phyloP scores from a whole-genome alignment of 2,113 vertebrate genomes.

The Sylvilagus bachmani region DNA sequence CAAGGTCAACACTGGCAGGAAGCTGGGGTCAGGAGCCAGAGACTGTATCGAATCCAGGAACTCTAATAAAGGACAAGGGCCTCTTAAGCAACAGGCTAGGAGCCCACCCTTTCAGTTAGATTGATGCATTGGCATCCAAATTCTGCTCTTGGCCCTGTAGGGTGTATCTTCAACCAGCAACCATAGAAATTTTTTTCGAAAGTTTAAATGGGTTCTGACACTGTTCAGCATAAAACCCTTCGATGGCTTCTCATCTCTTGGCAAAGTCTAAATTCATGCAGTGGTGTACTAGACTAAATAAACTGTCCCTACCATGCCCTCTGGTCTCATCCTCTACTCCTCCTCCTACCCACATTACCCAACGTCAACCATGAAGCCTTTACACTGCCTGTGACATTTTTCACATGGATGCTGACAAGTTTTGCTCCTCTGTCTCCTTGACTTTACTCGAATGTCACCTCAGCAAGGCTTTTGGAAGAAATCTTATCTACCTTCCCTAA shows the following conservation, averaged over 20 bases:
- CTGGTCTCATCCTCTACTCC: not conserved
- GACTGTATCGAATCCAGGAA: too few species aligned
- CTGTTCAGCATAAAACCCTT: not conserved
- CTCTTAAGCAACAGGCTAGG: too few species aligned
- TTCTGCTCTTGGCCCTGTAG: not conserved
- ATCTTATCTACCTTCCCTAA: too few species aligned
- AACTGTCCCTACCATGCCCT: not conserved
- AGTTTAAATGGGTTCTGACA: not conserved
- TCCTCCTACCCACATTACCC: not conserved
- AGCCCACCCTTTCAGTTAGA: not conserved
- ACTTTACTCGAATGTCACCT: not conserved
- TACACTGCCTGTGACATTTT: not conserved
- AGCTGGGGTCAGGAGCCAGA: too few species aligned
- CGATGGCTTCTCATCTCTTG: not conserved
- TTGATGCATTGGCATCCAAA: not conserved
- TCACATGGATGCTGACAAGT: not conserved
- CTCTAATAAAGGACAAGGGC: too few species aligned
- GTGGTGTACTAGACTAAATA: not conserved
- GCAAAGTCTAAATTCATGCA: not conserved
- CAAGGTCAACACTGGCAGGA: too few species aligned
- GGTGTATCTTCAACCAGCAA: conserved; percentile 2
- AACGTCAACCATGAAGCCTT: not conserved
- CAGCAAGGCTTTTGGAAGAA: not conserved
- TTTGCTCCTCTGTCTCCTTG: not conserved
- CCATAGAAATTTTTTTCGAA: not conserved